Evolutionary conservation across 2,888 invertebrate genomes (phyloP).

Genomic region (Hydropsyche betteni): DNA sequence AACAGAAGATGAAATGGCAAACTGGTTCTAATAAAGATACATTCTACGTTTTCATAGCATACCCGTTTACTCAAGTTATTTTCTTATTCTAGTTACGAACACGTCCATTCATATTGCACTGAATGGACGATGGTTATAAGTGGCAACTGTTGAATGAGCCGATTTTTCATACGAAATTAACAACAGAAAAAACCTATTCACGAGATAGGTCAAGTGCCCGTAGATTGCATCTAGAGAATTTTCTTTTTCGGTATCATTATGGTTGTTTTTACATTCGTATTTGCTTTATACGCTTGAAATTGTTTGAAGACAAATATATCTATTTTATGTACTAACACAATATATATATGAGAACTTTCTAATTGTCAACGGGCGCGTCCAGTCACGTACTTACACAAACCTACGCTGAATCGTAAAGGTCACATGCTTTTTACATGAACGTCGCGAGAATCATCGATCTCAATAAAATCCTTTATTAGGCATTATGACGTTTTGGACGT

Average conservation of each 20-base stretch:
- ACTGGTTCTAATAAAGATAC: conserved; percentile 17
- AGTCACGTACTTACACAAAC: conserved; percentile 27
- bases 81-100: conserved; percentile 17
- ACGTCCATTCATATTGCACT: background rate
- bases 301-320: conserved; percentile 26
- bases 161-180: background rate
- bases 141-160: background rate
- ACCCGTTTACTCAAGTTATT: conserved; percentile 25
- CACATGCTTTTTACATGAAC: background rate
- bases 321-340: no score
- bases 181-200: background rate
- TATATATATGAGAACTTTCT: conserved; percentile 23
- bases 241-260: no score
- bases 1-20: conserved; percentile 16
- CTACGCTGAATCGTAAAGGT: conserved; percentile 29
- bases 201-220: no score
- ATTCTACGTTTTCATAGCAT: conserved; percentile 18
- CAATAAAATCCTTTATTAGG: no score
- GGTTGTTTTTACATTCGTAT: background rate
- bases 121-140: background rate
- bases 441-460: no score
- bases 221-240: no score
- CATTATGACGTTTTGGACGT: no score
- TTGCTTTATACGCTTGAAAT: conserved; percentile 15
- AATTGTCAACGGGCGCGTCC: conserved; percentile 17